Conservation (phyloP, 2,113 vertebrate species). For the Sinocyclocheilus anshuiensis region DNA sequence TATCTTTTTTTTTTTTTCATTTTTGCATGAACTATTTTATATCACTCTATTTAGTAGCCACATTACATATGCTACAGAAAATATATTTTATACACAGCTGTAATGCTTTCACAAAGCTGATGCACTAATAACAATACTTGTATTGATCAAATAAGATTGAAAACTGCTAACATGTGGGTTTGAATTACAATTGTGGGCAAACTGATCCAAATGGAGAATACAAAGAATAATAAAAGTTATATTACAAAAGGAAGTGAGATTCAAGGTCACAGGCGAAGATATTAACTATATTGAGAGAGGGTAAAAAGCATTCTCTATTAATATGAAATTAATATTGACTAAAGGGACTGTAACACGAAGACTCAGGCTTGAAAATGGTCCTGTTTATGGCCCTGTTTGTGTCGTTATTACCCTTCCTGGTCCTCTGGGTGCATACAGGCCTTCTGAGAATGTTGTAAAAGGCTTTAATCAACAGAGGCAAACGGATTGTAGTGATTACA, state of each 20-base stretch:
- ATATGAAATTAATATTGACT: conserved; percentile 30
- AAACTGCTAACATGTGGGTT: not conserved
- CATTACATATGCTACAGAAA: not conserved
- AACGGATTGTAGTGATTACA: conserved; percentile 34
- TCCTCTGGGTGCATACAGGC: conserved; percentile 11
- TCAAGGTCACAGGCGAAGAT: conserved; percentile 1
- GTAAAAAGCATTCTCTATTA: conserved; percentile 15
- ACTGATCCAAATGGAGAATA: not conserved
- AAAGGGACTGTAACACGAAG: not conserved
- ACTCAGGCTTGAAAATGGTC: not conserved
- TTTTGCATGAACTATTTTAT: not conserved
- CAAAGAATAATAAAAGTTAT: not conserved
- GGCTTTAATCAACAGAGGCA: conserved; percentile 37
- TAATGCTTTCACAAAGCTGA: not conserved
- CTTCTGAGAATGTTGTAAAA: conserved; percentile 38
- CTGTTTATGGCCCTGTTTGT: conserved; percentile 19
- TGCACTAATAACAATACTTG: not conserved
- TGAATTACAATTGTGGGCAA: not conserved
- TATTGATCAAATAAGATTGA: not conserved
- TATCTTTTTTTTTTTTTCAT: not conserved
- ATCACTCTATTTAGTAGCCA: no score
- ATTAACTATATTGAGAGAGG: not conserved
- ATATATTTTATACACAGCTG: not conserved
- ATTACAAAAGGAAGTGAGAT: not conserved
- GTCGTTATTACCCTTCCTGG: not conserved